Evolutionary conservation across 2,797 vertebrate genomes (phyloP), one percentile per base, ranked within the genome.

Genomic region (Halcyon chelicuti): DNA sequence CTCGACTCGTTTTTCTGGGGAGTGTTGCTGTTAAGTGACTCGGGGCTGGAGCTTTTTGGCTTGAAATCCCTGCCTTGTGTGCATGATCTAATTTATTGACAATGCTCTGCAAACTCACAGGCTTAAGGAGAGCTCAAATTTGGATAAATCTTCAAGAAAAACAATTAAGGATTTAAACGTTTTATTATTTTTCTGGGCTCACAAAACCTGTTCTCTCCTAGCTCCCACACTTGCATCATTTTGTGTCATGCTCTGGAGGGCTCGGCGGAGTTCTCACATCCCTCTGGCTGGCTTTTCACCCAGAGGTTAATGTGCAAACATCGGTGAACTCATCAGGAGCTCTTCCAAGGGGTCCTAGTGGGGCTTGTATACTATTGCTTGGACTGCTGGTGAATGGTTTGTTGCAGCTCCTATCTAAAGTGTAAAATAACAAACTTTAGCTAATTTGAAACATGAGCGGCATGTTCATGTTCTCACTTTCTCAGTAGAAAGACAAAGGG

Each of bases 21-120:
- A 90, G 57, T 74, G 93, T 86, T 94, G 82, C 91, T 79, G 88
- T 95, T 86, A 91, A 96, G 88, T 57, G 33, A 92, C 81, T 94
- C 86, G 77, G 55, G 92, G 86, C 86, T 95, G 62, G 74, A 93
- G 86, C 3, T 92, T 97, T 95, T 95, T 97, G 96, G 95, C 96
- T 95, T 54, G 84, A 93, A 92, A 96, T 92, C 83, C 79, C 74
- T 94, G 90, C 93, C 93, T 96, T 87, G 93, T 94, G 95, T 97
- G 96, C 90, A 97, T 95, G 95, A 97, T 92, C 95, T 97, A 96
- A 96, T 96, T 97, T 97, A 96, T 96, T 97, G 96, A 97, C 95
- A 95, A 44, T 74, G 90, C 92, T 95, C 95, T 76, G 93, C 65
- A 94, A 95, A 77, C 90, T 93, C 80, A 61, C 68, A 77, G 73